These are phyloP conservation scores for Sphyrna mokarran DNA, from an alignment of 2,113 vertebrate species.

Conservation along the genomic window DNA sequence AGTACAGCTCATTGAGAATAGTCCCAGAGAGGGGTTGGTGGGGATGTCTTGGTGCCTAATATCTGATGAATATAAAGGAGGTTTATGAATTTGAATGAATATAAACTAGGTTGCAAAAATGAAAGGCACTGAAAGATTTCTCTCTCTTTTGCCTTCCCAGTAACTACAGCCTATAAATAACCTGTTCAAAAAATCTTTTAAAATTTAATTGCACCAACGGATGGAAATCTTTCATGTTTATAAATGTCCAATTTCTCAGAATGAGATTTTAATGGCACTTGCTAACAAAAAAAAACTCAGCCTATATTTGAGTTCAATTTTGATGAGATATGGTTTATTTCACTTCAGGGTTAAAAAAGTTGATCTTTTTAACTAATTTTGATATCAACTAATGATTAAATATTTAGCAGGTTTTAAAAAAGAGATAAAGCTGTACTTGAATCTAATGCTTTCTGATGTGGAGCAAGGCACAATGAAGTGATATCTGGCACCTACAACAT, in stretches of 20 bases:
- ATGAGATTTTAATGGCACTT: slow-evolving; percentile 15
- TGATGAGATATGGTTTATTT: not conserved
- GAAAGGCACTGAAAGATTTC: not conserved
- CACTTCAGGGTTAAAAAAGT: not conserved
- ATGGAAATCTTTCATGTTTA: slow-evolving; percentile 1
- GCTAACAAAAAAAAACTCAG: not conserved
- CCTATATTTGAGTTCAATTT: not conserved
- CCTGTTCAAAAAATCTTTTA: not conserved
- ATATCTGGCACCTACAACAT: too few species aligned
- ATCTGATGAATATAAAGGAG: slow-evolving; percentile 5
- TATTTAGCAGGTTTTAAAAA: not conserved
- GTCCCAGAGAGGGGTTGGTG: not conserved
- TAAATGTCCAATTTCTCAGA: slow-evolving; percentile 17
- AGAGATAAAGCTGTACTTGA: not conserved
- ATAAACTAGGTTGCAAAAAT: not conserved
- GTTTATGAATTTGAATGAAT: slow-evolving; percentile 31
- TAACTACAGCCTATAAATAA: not conserved
- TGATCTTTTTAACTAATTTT: slow-evolving; percentile 14
- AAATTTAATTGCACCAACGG: not conserved
- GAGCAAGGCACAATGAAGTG: too few species aligned
- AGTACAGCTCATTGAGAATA: not conserved
- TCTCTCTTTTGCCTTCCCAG: not conserved
- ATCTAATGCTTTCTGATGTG: not conserved
- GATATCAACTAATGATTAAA: not conserved
- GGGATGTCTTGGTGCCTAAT: not conserved